These are phyloP conservation scores for Anagyrus pseudococci DNA, from an alignment of 2,888 invertebrate species.

Conservation along the genomic window DNA sequence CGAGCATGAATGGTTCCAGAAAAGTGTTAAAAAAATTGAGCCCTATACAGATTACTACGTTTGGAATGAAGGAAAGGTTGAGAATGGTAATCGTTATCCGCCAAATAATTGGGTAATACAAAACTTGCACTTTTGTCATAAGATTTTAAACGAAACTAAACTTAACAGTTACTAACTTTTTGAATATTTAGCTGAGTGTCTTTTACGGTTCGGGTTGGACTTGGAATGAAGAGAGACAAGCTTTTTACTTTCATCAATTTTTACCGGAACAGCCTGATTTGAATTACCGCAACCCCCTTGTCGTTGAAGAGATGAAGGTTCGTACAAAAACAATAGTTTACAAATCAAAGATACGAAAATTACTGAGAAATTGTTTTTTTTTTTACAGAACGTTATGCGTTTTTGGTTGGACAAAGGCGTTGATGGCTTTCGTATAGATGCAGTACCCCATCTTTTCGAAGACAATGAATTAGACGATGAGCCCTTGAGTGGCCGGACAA, in stretches of 20 bases:
- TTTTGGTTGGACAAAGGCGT: conserved; percentile 80
- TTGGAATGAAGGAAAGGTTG: conserved; percentile 72
- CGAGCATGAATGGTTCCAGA: conserved; percentile 80
- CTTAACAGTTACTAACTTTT: too few relatives aligned
- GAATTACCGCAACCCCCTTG: conserved; percentile 74
- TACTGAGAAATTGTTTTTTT: too few relatives aligned
- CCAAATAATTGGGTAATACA: conserved; percentile 81
- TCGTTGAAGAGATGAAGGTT: conserved; percentile 74
- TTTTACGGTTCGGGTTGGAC: conserved; percentile 79
- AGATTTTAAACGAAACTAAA: too few relatives aligned
- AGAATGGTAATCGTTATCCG: conserved; percentile 63
- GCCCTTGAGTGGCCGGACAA: conserved; percentile 61
- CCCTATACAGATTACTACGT: conserved; percentile 78
- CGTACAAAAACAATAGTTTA: too few relatives aligned
- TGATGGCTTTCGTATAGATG: conserved; percentile 79
- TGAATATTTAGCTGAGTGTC: conserved; percentile 64
- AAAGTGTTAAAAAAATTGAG: conserved; percentile 67
- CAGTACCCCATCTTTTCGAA: conserved; percentile 66
- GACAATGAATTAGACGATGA: conserved; percentile 65
- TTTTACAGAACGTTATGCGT: conserved; percentile 66
- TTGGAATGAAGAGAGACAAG: conserved; percentile 70
- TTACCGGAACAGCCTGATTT: conserved; percentile 78
- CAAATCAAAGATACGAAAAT: too few relatives aligned
- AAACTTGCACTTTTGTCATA: background rate
- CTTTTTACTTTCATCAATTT: conserved; percentile 84